These are phyloP conservation scores for Cryptotis parvus DNA, from an alignment of 2,113 vertebrate genomes.

Conservation along the genomic window DNA sequence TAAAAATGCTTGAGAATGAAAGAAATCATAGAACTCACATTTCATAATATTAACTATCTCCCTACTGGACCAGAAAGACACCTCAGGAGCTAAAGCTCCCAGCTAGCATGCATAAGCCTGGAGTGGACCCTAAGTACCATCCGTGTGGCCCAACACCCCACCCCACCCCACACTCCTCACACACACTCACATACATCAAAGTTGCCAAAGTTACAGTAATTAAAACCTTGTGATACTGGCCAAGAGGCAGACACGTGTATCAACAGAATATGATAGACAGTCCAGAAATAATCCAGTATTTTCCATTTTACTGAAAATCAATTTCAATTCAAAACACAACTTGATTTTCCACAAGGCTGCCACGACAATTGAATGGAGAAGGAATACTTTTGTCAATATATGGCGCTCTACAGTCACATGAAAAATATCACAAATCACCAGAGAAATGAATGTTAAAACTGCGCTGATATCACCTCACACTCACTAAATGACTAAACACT, in stretches of 20 bases:
- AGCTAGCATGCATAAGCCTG: too few relatives aligned
- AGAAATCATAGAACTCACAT: background rate
- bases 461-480: background rate
- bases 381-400: background rate
- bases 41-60: conserved; percentile 7
- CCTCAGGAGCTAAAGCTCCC: too few relatives aligned
- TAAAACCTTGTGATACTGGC: background rate
- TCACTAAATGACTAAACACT: too few relatives aligned
- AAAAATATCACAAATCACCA: background rate
- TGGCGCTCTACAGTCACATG: background rate
- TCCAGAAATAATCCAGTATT: background rate
- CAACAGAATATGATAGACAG: background rate
- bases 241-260: background rate
- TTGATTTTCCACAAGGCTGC: background rate
- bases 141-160: too few relatives aligned
- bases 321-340: background rate
- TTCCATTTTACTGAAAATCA: too few relatives aligned
- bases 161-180: too few relatives aligned
- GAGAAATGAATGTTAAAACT: conserved; percentile 23
- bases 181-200: too few relatives aligned
- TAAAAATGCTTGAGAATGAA: background rate
- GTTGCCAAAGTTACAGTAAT: background rate
- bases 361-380: too few relatives aligned
- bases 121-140: too few relatives aligned
- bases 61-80: background rate